These are phyloP conservation scores for Corythoichthys haematopterus DNA, from an alignment of 2,113 vertebrate genomes.

Conservation along the genomic window DNA sequence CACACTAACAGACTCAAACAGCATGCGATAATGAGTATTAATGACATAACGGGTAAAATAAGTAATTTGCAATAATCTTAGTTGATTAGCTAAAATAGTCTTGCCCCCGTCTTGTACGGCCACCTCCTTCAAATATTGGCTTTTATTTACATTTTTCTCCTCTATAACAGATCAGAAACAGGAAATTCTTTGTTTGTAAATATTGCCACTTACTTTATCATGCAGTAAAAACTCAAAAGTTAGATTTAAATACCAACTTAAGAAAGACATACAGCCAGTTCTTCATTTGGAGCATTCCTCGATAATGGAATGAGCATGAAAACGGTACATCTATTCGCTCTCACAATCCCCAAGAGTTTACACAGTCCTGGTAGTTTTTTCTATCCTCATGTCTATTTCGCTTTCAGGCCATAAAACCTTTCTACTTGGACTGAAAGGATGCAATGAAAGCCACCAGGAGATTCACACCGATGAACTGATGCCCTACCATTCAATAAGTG, in stretches of 20 bases:
- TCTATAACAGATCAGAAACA: no score
- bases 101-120: no score
- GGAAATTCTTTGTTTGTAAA: not conserved
- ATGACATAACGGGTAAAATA: no score
- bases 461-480: conserved; percentile 9
- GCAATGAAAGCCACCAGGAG: not conserved
- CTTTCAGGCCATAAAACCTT: not conserved
- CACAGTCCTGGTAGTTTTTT: not conserved
- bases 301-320: not conserved
- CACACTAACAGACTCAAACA: no score
- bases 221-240: not conserved
- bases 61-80: no score
- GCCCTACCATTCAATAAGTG: not conserved
- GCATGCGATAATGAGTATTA: no score
- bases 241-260: no score
- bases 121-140: no score
- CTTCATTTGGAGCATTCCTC: not conserved
- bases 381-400: not conserved
- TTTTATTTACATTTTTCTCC: no score
- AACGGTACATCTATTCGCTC: not conserved
- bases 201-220: not conserved
- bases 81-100: no score
- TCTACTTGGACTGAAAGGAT: not conserved
- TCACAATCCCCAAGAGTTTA: not conserved
- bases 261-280: not conserved